These are phyloP conservation scores for Tetramorium bicarinatum DNA, from an alignment of 2,888 invertebrate genomes.

Conservation along the genomic window DNA sequence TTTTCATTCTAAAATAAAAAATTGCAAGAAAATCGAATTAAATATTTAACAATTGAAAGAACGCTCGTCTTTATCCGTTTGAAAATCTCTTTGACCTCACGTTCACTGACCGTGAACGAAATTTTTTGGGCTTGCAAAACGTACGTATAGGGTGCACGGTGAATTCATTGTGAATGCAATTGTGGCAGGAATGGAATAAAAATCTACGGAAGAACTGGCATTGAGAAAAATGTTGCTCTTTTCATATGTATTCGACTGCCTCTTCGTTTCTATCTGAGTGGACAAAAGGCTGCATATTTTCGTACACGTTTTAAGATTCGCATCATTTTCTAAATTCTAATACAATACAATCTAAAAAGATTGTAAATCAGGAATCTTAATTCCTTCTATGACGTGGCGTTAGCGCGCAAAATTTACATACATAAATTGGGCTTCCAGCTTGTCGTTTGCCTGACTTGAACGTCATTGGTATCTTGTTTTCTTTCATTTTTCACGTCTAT, in stretches of 20 bases:
- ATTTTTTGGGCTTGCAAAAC: constrained; percentile 3
- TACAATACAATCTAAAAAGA: not conserved
- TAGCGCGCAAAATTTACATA: not conserved
- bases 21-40: not conserved
- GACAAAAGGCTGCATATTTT: not conserved
- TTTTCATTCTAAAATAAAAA: not conserved
- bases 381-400: not conserved
- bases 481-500: too few relatives aligned
- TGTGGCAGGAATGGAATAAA: constrained; percentile 14
- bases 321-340: not conserved
- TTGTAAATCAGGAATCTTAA: not conserved
- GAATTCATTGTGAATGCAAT: not conserved
- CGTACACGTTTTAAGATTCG: not conserved
- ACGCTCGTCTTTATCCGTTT: constrained; percentile 40
- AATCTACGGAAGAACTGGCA: not conserved
- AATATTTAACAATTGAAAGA: not conserved
- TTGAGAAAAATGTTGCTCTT: not conserved
- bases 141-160: not conserved
- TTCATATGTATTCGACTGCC: not conserved
- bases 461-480: too few relatives aligned
- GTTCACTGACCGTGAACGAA: constrained; percentile 56
- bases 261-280: not conserved
- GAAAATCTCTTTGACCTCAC: constrained; percentile 61
- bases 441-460: too few relatives aligned
- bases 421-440: too few relatives aligned